Conservation (phyloP, 2,113 vertebrate species). For the Echinops telfairi region DNA sequence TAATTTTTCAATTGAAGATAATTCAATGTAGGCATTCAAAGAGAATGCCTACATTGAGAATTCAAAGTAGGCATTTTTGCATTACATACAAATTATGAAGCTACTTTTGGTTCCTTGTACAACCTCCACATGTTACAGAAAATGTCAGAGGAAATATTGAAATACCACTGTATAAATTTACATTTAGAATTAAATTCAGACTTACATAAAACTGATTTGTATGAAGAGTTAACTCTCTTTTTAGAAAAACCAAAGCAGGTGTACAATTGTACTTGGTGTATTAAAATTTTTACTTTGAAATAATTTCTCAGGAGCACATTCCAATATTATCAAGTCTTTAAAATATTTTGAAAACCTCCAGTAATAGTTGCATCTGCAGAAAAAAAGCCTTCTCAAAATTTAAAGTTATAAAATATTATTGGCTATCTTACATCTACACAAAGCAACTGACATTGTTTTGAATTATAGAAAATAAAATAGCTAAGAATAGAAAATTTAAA, state of each 20-base stretch:
- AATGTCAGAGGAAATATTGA: conserved; percentile 29
- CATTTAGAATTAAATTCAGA: conserved; percentile 26
- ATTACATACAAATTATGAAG: not conserved
- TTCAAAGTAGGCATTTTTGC: not conserved
- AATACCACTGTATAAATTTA: not conserved
- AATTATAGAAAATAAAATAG: not conserved
- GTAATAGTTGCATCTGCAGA: not conserved
- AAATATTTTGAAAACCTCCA: not conserved
- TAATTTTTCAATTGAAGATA: not conserved
- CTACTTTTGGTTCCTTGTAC: not conserved
- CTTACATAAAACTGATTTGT: conserved; percentile 12
- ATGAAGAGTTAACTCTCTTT: not conserved
- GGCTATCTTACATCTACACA: not conserved
- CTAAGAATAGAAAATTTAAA: conserved; percentile 20
- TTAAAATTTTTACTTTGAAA: conserved; percentile 19
- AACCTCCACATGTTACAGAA: not conserved
- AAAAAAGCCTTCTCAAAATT: not conserved
- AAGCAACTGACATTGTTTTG: not conserved
- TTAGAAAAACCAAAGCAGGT: not conserved
- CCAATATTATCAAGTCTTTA: not conserved
- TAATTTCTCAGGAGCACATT: not conserved
- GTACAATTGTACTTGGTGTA: not conserved
- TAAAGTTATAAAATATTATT: not conserved
- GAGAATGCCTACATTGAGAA: too few relatives aligned
- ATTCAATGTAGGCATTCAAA: not conserved